A percentile compares a stretch with the other conserved stretches of the same genome.
Conservation (phyloP, 2,797 vertebrate species). For the Kryptopterus vitreolus region DNA sequence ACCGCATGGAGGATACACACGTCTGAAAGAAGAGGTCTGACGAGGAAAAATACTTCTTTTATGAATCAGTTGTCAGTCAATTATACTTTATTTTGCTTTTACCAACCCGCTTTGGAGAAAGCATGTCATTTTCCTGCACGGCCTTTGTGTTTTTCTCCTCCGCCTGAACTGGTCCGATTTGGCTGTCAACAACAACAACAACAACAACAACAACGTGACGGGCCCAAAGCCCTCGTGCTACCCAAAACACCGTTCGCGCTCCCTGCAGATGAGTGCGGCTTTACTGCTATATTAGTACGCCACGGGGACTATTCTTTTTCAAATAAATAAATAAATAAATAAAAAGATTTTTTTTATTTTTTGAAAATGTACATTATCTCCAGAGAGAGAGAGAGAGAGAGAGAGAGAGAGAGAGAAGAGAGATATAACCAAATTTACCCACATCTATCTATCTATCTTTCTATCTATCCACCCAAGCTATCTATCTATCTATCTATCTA, state of each 20-base stretch:
- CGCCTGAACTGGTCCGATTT: slow-evolving; percentile 1
- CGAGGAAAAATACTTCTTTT: neutral
- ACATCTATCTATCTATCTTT: no score
- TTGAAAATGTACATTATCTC: no score
- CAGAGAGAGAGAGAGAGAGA: no score
- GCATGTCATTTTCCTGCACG: neutral
- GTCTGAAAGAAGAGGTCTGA: neutral
- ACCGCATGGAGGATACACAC: neutral
- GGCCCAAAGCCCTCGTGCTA: neutral
- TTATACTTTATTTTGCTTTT: neutral
- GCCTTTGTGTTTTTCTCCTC: neutral
- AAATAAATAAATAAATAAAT: no score
- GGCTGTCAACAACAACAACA: slow-evolving; percentile 24
- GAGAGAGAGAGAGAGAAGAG: no score
- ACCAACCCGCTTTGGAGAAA: neutral
- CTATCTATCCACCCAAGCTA: no score
- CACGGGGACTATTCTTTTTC: neutral
- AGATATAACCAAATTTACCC: no score
- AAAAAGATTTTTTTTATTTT: no score
- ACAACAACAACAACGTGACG: slow-evolving; percentile 21
- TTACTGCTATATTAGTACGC: slow-evolving; percentile 14
- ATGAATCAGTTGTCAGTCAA: neutral
- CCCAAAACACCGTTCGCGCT: neutral
- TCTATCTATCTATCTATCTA: no score
- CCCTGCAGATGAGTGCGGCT: slow-evolving; percentile 7